Evolutionary conservation across 2,888 invertebrate species (phyloP), one percentile per base, ranked within the genome.

Genomic region (Agonopterix alstromeriana): DNA sequence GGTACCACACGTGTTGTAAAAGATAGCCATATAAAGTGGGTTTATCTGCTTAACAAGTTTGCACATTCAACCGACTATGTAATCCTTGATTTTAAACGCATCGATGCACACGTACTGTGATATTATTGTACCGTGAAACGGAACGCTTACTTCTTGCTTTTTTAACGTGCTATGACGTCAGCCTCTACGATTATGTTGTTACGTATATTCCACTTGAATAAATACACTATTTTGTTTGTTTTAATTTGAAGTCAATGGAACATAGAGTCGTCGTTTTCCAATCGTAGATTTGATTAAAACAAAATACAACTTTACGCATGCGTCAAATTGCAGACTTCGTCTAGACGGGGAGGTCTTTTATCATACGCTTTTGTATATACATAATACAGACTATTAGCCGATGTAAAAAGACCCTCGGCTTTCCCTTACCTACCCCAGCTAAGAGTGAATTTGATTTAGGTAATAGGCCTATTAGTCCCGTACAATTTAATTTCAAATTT

Each of bases 41-140:
- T n/a, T 38, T 38, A 10, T 38, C 38, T 38, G 38, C 38, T 38
- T 9, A n/a, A n/a, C 50, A 53, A 63, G 63, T 69, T 72, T 70
- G 69, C 64, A 66, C 63, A 69, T 57, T 57, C 62, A 62, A 53
- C 65, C 51, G 64, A 66, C 65, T 72, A 68, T 67, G 67, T 76
- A 74, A 80, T 75, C 63, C 57, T 54, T 53, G 57, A 58, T 70
- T 65, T 66, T 10, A 7, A 9, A 63, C 65, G 71, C 65, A 57
- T 63, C 61, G 64, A 51, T 62, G 67, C 57, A 50, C 66, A 55
- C 55, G 54, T 55, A 65, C 62, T 63, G 61, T 50, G 53, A 50
- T 51, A 50, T n/a, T 35, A 27, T 8, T 49, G 38, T 49, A 44
- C n/a, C 44, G 14, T 44, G 35, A 41, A 41, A 43, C 12, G 27